Evolutionary conservation across 2,113 vertebrate species (phyloP).

Genomic region (Telmatochromis bifrenatus): DNA sequence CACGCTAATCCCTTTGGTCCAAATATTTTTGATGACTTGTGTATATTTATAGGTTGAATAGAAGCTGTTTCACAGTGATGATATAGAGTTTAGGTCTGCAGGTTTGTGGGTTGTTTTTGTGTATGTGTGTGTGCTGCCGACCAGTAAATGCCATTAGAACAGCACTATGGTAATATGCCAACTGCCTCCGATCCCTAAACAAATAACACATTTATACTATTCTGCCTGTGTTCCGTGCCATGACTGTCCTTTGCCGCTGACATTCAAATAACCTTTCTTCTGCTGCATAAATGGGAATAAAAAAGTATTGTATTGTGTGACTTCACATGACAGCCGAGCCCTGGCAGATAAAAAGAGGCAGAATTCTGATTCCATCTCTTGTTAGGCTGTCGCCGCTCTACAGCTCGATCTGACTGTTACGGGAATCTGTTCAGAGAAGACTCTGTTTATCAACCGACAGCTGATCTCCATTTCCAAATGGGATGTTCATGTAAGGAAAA

Average conservation of each 20-base stretch:
- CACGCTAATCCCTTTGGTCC: constrained; percentile 35
- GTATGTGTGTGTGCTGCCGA: background rate
- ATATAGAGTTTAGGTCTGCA: constrained; percentile 24
- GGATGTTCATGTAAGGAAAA: constrained; percentile 14
- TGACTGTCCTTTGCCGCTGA: constrained; percentile 63
- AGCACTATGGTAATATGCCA: constrained; percentile 43
- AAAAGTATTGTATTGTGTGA: constrained; percentile 42
- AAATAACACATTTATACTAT: constrained; percentile 63
- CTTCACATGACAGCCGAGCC: constrained; percentile 46
- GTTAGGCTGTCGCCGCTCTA: constrained; percentile 44
- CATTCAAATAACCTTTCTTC: constrained; percentile 73
- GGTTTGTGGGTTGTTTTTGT: constrained; percentile 10
- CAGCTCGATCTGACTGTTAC: constrained; percentile 41
- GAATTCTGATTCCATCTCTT: constrained; percentile 46
- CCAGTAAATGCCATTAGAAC: constrained; percentile 33
- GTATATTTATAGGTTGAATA: constrained; percentile 21
- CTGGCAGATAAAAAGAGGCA: constrained; percentile 48
- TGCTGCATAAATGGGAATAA: constrained; percentile 59
- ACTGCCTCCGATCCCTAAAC: constrained; percentile 52
- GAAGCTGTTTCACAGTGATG: constrained; percentile 28
- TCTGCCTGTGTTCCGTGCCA: constrained; percentile 40
- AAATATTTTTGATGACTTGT: constrained; percentile 34
- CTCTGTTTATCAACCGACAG: constrained; percentile 50
- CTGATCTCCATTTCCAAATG: constrained; percentile 50
- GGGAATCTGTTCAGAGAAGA: constrained; percentile 41